Percentiles rank a stretch among this genome's conserved stretches.
Conservation (phyloP, 2,797 vertebrate species). For the Kryptopterus vitreolus region DNA sequence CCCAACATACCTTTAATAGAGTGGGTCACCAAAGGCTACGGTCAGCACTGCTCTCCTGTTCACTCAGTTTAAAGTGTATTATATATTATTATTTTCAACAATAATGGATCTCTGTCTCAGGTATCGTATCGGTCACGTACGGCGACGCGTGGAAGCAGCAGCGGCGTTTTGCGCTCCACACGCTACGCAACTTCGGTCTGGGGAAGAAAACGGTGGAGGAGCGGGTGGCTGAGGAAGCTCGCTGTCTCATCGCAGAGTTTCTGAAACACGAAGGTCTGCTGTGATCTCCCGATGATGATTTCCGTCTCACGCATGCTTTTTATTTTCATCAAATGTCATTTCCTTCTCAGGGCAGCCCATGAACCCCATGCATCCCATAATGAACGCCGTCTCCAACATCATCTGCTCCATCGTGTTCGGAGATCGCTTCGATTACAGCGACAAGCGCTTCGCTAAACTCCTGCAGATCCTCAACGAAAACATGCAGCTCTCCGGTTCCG, state of each 20-base stretch:
- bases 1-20: slow-evolving; percentile 23
- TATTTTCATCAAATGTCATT: background rate
- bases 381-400: slow-evolving; percentile 63
- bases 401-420: slow-evolving; percentile 63
- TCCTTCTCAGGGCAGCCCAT: slow-evolving; percentile 51
- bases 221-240: slow-evolving; percentile 64
- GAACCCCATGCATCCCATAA: slow-evolving; percentile 51
- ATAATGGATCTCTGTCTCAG: slow-evolving; percentile 50
- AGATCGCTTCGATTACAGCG: slow-evolving; percentile 58
- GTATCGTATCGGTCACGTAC: slow-evolving; percentile 58
- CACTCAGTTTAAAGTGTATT: too few species aligned
- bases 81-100: too few species aligned
- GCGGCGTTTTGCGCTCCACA: slow-evolving; percentile 67
- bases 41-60: slow-evolving; percentile 23
- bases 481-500: background rate
- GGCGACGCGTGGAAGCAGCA: slow-evolving; percentile 71
- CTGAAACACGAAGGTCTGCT: slow-evolving; percentile 63
- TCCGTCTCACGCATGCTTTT: background rate
- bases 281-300: too few species aligned
- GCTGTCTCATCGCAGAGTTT: slow-evolving; percentile 60
- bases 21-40: slow-evolving; percentile 24
- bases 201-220: slow-evolving; percentile 68
- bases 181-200: slow-evolving; percentile 63
- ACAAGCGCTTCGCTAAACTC: slow-evolving; percentile 47
- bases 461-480: slow-evolving; percentile 36